Percentiles rank a stretch among this genome's conserved stretches.
phyloP scores from a whole-genome alignment of 2,888 invertebrate genomes.

The Thereva unica region DNA sequence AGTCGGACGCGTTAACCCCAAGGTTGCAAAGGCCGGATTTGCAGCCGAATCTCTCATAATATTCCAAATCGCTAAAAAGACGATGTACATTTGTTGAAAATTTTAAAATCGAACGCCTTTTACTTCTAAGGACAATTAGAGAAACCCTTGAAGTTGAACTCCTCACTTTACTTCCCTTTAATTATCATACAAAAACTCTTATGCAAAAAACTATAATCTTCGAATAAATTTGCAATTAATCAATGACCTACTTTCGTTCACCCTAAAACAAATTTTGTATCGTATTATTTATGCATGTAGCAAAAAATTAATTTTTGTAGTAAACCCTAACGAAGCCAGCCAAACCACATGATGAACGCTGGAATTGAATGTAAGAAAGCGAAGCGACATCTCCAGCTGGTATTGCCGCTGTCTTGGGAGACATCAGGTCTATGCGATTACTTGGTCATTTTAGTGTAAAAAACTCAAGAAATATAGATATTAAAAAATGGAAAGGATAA shows the following conservation, averaged over 20 bases:
- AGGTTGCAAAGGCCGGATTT: too few species aligned
- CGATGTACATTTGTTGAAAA: too few species aligned
- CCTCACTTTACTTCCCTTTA: too few species aligned
- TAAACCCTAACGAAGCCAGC: conserved; percentile 15
- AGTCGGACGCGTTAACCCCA: too few species aligned
- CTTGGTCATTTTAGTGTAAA: conserved; percentile 27
- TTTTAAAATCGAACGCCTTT: too few species aligned
- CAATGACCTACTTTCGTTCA: conserved; percentile 24
- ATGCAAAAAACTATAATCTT: background rate
- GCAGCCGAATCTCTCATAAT: too few species aligned
- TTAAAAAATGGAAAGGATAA: conserved; percentile 37
- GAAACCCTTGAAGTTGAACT: too few species aligned
- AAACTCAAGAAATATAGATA: conserved; percentile 28
- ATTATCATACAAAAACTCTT: background rate
- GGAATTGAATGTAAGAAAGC: conserved; percentile 13
- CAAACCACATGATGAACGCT: background rate
- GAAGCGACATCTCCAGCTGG: conserved; percentile 40
- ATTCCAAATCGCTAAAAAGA: too few species aligned
- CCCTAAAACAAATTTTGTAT: conserved; percentile 8
- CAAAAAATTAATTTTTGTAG: conserved; percentile 27
- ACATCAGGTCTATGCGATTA: conserved; percentile 21
- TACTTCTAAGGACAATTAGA: too few species aligned
- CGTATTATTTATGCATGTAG: background rate
- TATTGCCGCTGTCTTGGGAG: conserved; percentile 17
- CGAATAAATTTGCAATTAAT: conserved; percentile 17